phyloP scores from a whole-genome alignment of 1,140 invertebrate genomes.

The Centruroides sculpturatus region DNA sequence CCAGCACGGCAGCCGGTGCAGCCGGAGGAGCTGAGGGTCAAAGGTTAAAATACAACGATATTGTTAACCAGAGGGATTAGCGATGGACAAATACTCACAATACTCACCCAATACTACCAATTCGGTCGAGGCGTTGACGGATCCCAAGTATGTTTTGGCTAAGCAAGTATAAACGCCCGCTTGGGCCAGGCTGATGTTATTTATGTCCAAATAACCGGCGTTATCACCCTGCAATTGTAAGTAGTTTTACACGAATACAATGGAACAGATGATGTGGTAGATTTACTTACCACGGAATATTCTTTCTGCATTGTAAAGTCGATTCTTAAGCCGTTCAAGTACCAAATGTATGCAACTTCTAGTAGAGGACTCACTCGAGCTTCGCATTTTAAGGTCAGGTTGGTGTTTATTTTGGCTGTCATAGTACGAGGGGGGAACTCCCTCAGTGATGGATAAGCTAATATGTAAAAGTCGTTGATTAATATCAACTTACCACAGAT shows the following conservation, averaged over 20 bases:
- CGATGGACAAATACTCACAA: neutral
- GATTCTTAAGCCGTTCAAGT: slow-evolving; percentile 64
- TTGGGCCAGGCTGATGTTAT: slow-evolving; percentile 67
- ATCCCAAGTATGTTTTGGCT: slow-evolving; percentile 72
- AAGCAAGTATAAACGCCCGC: slow-evolving; percentile 77
- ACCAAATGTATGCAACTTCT: slow-evolving; percentile 80
- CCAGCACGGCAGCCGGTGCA: slow-evolving; percentile 32
- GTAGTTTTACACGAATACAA: neutral
- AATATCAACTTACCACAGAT: too few species aligned
- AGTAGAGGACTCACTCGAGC: slow-evolving; percentile 62
- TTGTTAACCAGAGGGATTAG: neutral
- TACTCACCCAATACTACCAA: slow-evolving; percentile 48
- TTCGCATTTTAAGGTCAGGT: slow-evolving; percentile 58
- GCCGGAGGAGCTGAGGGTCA: slow-evolving; percentile 27
- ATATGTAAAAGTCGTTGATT: too few species aligned
- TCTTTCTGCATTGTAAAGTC: slow-evolving; percentile 29
- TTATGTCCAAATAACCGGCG: slow-evolving; percentile 52
- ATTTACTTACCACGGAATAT: too few species aligned
- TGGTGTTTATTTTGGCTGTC: slow-evolving; percentile 30
- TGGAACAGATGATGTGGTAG: too few species aligned
- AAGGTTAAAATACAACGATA: neutral
- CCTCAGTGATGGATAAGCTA: too few species aligned
- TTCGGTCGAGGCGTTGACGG: slow-evolving; percentile 51
- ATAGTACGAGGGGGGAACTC: too few species aligned
- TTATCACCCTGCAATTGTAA: neutral